Percentiles rank a stretch among this genome's conserved stretches.
Evolutionary conservation across 2,797 vertebrate genomes (phyloP).

Genomic region (Melanotaenia nigrans): DNA sequence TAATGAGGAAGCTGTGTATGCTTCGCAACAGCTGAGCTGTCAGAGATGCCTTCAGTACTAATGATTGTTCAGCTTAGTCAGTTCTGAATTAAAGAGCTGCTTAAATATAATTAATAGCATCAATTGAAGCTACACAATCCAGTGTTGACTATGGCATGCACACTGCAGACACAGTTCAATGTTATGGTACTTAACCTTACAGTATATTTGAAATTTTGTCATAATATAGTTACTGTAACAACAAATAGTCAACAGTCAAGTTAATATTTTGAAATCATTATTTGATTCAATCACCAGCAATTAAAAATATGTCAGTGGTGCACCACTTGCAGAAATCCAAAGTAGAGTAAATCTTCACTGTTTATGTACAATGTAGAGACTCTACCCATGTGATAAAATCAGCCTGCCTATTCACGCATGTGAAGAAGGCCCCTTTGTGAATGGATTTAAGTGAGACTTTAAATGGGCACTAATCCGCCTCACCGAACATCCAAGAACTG

Average conservation of each 20-base stretch:
- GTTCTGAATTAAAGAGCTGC: not conserved
- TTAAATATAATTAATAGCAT: not conserved
- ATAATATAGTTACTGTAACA: not conserved
- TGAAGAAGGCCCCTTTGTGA: constrained; percentile 56
- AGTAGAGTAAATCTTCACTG: not conserved
- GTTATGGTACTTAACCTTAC: not conserved
- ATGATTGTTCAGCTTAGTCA: constrained; percentile 2
- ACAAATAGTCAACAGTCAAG: not conserved
- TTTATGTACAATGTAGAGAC: not conserved
- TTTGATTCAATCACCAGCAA: not conserved
- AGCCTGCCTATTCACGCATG: constrained; percentile 42
- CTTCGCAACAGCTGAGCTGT: not conserved
- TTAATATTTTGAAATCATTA: not conserved
- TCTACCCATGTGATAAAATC: constrained; percentile 38
- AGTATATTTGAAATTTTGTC: not conserved
- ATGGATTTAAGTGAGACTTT: constrained; percentile 78
- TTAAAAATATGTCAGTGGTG: constrained; percentile 14
- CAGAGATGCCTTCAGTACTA: not conserved
- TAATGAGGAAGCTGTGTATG: not conserved
- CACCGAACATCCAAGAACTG: constrained; percentile 74
- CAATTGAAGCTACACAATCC: not conserved
- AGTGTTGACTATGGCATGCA: not conserved
- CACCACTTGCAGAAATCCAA: not conserved
- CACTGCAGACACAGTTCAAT: not conserved
- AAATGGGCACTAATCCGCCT: constrained; percentile 77